These are phyloP conservation scores for Bombyx mori DNA, from an alignment of 1,140 invertebrate genomes.

Conservation along the genomic window DNA sequence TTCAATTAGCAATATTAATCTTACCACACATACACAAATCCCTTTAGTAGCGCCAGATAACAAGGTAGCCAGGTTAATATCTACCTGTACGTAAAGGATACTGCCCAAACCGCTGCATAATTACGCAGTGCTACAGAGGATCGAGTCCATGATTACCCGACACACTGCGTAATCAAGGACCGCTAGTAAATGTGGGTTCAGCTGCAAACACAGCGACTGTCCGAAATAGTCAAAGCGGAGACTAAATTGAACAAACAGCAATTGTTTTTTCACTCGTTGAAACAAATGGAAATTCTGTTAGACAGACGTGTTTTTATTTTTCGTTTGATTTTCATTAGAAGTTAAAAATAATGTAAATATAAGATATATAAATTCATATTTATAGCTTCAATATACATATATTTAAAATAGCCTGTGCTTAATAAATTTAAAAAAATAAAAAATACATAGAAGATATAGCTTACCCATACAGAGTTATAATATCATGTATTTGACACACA, in stretches of 20 bases:
- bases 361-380: too few relatives aligned
- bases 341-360: too few relatives aligned
- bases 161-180: conserved; percentile 22
- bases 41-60: too few relatives aligned
- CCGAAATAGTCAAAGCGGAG: neutral
- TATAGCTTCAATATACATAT: too few relatives aligned
- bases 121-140: conserved; percentile 11
- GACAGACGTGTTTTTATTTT: neutral
- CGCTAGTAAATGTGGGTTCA: conserved; percentile 11
- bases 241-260: neutral
- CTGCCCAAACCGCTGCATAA: conserved; percentile 17
- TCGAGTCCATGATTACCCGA: conserved; percentile 14
- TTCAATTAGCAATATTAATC: conserved; percentile 3
- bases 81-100: conserved; percentile 2
- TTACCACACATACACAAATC: conserved; percentile 3
- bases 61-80: conserved; percentile 1
- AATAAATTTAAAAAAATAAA: too few relatives aligned
- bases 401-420: too few relatives aligned
- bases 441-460: too few relatives aligned
- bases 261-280: neutral
- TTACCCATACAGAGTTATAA: too few relatives aligned
- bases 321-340: neutral
- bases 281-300: too few relatives aligned
- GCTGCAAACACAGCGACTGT: conserved; percentile 10
- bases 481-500: too few relatives aligned